Evolutionary conservation across 2,113 vertebrate species (phyloP), one percentile per base, ranked within the genome.

Genomic region (Vireo altiloquus): DNA sequence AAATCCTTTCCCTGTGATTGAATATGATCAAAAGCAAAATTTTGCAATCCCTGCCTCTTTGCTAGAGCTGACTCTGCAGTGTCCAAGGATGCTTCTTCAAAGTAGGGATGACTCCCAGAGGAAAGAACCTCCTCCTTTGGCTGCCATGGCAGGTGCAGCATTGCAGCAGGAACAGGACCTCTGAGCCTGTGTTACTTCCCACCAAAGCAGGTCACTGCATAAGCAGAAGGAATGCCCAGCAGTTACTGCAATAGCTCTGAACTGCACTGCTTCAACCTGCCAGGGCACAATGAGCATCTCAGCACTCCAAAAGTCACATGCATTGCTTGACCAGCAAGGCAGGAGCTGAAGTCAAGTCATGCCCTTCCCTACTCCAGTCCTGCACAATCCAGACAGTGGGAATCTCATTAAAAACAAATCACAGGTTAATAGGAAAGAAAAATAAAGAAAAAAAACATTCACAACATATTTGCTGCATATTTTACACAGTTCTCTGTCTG

Each of bases 261-360:
- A 13, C 44, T 64, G 44, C 12, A 17, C 42, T 46, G 49, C 78
- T 53, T 54, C 66, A 60, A 46, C n/a, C 39, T 2, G 0, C 23
- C 30, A 77, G 46, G 40, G 65, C 49, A 82, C 25, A 69, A 9
- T 7, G 65, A 78, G 28, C 13, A 40, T 4, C 31, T 57, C 77
- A 79, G 7, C 22, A 14, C 27, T 44, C n/a, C 69, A 75, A 11
- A 79, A 84, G 31, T 15, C 0, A 0, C 22, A 7, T 7, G 42
- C 37, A 40, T 12, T 0, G 0, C 33, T 21, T 57, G 31, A 53
- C 35, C 44, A 61, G 37, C 24, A 80, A 70, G 33, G 27, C 42
- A 90, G 42, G 33, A 82, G 35, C 47, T 79, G 12, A 94, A 94
- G 27, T 46, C 42, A 64, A 60, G 33, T 42, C 23, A 65, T 12